These are phyloP conservation scores for Heliconius aoede DNA, from an alignment of 2,888 invertebrate genomes.

Conservation along the genomic window DNA sequence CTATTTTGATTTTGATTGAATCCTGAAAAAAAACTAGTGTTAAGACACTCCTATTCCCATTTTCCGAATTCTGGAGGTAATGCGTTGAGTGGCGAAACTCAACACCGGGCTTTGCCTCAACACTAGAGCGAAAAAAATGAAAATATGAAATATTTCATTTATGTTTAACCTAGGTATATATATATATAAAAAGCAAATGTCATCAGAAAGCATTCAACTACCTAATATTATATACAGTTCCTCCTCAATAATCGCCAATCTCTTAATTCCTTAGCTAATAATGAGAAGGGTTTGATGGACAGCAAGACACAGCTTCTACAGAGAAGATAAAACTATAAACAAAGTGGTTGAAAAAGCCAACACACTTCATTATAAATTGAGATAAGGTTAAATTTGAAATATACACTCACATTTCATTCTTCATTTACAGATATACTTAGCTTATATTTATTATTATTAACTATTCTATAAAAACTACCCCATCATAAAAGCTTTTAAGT, in stretches of 20 bases:
- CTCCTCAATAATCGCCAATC: conserved; percentile 16
- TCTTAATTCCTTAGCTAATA: conserved; percentile 37
- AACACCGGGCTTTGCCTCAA: no score
- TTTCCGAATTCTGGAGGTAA: no score
- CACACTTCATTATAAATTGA: conserved; percentile 12
- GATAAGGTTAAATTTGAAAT: background rate
- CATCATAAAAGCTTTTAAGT: conserved; percentile 3
- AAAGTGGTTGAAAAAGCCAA: conserved; percentile 28
- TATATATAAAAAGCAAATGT: background rate
- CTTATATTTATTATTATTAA: no score
- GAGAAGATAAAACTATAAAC: conserved; percentile 29
- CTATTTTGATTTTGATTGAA: no score
- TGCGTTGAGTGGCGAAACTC: no score
- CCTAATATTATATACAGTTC: background rate
- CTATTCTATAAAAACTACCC: background rate
- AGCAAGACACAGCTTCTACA: conserved; percentile 36
- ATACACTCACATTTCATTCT: no score
- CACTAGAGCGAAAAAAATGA: no score
- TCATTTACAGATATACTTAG: no score
- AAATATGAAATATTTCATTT: no score
- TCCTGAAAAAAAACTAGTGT: no score
- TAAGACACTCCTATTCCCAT: no score
- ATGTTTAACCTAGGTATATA: background rate
- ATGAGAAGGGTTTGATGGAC: conserved; percentile 40
- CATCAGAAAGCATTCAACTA: background rate